Conservation (phyloP, 2,797 vertebrate genomes). For the Hybognathus amarus region DNA sequence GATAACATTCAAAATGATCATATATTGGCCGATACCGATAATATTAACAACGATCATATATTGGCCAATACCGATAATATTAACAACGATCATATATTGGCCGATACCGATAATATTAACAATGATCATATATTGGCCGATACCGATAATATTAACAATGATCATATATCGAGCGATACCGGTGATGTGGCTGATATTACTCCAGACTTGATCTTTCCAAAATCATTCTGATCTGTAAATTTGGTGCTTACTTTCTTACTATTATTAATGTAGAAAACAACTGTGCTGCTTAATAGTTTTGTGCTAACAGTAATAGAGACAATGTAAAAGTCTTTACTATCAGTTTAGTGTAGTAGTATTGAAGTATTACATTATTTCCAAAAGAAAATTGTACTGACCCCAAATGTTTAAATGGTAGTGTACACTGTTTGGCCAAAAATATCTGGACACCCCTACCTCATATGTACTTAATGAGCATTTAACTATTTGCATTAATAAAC, state of each 20-base stretch:
- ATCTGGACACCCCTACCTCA: neutral
- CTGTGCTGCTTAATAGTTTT: neutral
- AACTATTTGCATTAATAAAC: neutral
- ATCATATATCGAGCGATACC: too few relatives aligned
- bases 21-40: too few relatives aligned
- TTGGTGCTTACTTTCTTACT: neutral
- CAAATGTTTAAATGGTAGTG: neutral
- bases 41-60: too few relatives aligned
- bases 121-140: too few relatives aligned
- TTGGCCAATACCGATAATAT: too few relatives aligned
- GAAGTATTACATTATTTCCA: neutral
- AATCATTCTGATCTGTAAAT: neutral
- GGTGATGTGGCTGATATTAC: too few relatives aligned
- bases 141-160: too few relatives aligned
- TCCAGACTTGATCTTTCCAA: neutral
- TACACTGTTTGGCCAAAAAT: neutral
- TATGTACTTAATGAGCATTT: neutral
- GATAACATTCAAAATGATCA: too few relatives aligned
- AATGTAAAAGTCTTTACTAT: neutral
- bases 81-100: too few relatives aligned
- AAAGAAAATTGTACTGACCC: neutral
- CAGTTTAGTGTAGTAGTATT: neutral
- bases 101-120: too few relatives aligned
- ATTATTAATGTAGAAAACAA: conserved; percentile 10
- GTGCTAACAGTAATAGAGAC: neutral